phyloP scores from a whole-genome alignment of 2,113 vertebrate genomes.

The Diadophis punctatus region DNA sequence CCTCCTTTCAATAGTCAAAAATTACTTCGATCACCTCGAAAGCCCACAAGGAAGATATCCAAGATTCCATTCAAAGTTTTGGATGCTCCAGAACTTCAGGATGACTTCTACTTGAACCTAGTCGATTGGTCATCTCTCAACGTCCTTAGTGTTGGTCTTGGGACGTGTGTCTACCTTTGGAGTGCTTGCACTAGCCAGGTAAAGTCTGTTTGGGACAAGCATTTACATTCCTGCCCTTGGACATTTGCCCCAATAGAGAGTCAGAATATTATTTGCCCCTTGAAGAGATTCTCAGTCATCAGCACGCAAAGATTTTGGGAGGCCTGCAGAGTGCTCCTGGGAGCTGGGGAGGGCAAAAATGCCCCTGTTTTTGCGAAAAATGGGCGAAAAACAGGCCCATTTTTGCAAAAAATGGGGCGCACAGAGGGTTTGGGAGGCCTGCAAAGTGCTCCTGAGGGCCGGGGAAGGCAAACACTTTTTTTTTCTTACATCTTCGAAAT shows the following conservation, averaged over 20 bases:
- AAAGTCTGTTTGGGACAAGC: neutral
- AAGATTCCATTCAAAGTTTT: constrained; percentile 99
- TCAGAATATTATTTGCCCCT: neutral
- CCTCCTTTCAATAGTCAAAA: constrained; percentile 79
- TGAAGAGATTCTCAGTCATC: neutral
- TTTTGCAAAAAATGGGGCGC: no score
- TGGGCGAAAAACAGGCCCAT: no score
- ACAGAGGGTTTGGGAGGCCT: no score
- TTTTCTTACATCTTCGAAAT: no score
- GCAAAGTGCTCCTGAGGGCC: no score
- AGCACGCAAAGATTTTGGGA: no score
- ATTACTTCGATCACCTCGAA: constrained; percentile 89
- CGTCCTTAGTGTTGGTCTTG: constrained; percentile 93
- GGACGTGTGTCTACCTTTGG: constrained; percentile 97
- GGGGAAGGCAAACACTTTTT: no score
- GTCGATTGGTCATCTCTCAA: constrained; percentile 99
- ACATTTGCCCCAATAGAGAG: neutral
- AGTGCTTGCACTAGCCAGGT: constrained; percentile 99
- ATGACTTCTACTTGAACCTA: constrained; percentile 98
- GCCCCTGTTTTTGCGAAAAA: no score
- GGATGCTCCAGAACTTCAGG: constrained; percentile 94
- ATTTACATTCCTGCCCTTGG: neutral
- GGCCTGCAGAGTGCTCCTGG: no score
- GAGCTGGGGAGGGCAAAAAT: no score
- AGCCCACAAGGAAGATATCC: constrained; percentile 96